These are phyloP conservation scores for Candoia aspera DNA, from an alignment of 2,113 vertebrate genomes.

Conservation along the genomic window DNA sequence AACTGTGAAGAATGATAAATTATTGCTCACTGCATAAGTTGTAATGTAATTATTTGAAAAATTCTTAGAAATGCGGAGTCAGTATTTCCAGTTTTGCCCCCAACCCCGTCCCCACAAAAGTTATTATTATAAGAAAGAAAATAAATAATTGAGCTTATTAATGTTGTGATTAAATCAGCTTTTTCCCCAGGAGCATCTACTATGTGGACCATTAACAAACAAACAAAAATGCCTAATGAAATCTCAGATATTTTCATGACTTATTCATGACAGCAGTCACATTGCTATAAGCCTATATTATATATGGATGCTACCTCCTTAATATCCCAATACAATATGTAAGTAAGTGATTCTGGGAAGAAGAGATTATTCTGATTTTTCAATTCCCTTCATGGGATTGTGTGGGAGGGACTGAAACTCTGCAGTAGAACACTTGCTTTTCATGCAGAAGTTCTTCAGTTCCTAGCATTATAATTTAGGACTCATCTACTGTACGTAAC, in stretches of 20 bases:
- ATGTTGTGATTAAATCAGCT: constrained; percentile 48
- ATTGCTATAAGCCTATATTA: not conserved
- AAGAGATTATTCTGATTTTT: not conserved
- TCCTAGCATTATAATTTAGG: not conserved
- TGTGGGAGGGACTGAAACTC: not conserved
- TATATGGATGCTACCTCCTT: not conserved
- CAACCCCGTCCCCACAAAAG: constrained; percentile 27
- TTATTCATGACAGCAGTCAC: not conserved
- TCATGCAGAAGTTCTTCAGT: not conserved
- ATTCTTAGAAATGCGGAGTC: constrained; percentile 44
- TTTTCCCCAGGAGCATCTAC: constrained; percentile 37
- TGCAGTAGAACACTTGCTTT: too few species aligned
- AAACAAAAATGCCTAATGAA: constrained; percentile 6
- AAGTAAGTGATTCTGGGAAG: not conserved
- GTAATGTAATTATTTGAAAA: constrained; percentile 65
- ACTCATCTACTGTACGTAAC: not conserved
- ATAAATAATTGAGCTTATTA: constrained; percentile 55
- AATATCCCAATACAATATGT: not conserved
- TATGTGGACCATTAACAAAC: constrained; percentile 24
- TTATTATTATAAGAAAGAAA: constrained; percentile 43
- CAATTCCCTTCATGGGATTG: not conserved
- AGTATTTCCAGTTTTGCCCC: constrained; percentile 48
- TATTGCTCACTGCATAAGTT: constrained; percentile 53
- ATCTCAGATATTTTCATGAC: constrained; percentile 10
- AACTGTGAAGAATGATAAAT: constrained; percentile 60